Evolutionary conservation across 2,888 invertebrate species (phyloP).

Genomic region (Eupithecia exiguata): DNA sequence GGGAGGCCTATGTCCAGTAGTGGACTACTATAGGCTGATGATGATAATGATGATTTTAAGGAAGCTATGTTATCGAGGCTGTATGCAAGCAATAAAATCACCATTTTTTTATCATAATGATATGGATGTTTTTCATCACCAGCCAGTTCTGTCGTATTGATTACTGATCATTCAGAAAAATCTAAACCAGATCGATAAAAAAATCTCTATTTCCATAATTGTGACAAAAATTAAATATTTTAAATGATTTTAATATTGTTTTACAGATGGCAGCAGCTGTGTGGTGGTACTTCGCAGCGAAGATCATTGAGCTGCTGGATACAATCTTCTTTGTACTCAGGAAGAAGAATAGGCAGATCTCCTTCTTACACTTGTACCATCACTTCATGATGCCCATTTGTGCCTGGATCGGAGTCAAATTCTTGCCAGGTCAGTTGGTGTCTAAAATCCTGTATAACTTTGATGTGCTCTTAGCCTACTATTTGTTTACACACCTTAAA

Average conservation of each 20-base stretch:
- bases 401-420: constrained; percentile 91
- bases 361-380: constrained; percentile 95
- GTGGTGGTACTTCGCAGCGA: constrained; percentile 92
- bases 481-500: no score
- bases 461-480: neutral
- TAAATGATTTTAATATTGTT: neutral
- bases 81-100: neutral
- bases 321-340: constrained; percentile 95
- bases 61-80: neutral
- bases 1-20: no score
- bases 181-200: neutral
- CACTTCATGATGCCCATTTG: constrained; percentile 91
- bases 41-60: no score
- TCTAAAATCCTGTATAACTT: neutral
- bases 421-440: constrained; percentile 79
- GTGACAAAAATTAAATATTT: neutral
- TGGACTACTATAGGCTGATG: no score
- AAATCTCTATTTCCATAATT: neutral
- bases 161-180: neutral
- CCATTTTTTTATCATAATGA: neutral
- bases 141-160: neutral
- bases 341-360: constrained; percentile 94
- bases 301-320: constrained; percentile 90
- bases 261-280: constrained; percentile 85
- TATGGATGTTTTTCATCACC: neutral